phyloP scores from a whole-genome alignment of 2,888 invertebrate species.

The Archips xylosteana region DNA sequence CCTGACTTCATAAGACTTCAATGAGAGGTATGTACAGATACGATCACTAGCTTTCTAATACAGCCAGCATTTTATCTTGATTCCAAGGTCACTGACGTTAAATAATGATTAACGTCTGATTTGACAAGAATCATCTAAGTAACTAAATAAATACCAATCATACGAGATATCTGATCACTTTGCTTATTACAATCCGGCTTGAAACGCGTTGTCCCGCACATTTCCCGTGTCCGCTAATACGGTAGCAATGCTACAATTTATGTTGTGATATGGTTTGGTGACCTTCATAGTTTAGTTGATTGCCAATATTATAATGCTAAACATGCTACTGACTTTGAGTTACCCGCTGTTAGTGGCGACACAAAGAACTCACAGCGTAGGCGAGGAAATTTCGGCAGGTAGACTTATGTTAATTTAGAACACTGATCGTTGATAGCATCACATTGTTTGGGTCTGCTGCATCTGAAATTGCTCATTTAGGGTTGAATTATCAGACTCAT shows the following conservation, averaged over 20 bases:
- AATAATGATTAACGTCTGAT: background rate
- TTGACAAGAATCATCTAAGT: background rate
- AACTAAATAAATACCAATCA: background rate
- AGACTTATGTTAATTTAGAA: conserved; percentile 67
- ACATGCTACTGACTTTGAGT: background rate
- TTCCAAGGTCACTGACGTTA: background rate
- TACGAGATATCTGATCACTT: too few species aligned
- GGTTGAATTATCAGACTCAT: conserved; percentile 22
- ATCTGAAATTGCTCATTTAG: conserved; percentile 50
- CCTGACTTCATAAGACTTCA: background rate
- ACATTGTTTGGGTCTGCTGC: conserved; percentile 56
- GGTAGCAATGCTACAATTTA: too few species aligned
- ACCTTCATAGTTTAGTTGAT: background rate
- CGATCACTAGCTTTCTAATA: conserved; percentile 3
- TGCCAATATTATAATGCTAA: background rate
- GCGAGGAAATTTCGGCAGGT: conserved; percentile 81
- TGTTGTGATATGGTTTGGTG: too few species aligned
- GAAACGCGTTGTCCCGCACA: too few species aligned
- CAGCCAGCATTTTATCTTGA: background rate
- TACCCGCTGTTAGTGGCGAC: conserved; percentile 50
- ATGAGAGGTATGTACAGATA: background rate
- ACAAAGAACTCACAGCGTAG: conserved; percentile 56
- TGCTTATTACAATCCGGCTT: too few species aligned
- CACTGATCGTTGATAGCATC: conserved; percentile 63
- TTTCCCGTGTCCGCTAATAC: too few species aligned